phyloP scores from a whole-genome alignment of 2,113 vertebrate genomes.

The Maccullochella peelii region DNA sequence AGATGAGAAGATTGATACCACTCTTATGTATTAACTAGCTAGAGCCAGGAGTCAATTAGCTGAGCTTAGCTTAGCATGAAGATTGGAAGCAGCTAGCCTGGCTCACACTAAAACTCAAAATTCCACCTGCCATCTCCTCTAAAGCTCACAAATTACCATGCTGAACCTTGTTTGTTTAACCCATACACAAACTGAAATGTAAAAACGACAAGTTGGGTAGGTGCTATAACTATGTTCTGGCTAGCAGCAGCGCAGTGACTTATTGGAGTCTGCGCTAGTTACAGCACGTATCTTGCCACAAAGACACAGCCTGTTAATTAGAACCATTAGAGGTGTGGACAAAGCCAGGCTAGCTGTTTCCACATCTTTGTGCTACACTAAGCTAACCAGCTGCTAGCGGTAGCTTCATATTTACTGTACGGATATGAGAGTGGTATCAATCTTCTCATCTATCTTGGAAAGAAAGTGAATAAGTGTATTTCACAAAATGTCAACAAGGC shows the following conservation, averaged over 20 bases:
- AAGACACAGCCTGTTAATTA: neutral
- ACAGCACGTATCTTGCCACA: too few relatives aligned
- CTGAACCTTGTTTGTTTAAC: neutral
- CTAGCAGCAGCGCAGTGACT: neutral
- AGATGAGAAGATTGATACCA: neutral
- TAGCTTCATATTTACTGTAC: neutral
- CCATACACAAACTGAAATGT: neutral
- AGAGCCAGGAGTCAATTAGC: neutral
- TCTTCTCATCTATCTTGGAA: neutral
- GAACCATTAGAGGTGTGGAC: neutral
- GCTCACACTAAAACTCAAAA: neutral
- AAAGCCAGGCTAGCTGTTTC: neutral
- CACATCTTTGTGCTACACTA: neutral
- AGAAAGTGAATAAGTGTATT: neutral
- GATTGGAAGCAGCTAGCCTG: neutral
- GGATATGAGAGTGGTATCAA: neutral
- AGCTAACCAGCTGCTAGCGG: neutral
- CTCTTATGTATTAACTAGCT: neutral
- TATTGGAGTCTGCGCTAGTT: neutral
- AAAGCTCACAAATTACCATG: neutral
- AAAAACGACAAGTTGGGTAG: neutral
- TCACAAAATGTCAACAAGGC: conserved; percentile 1
- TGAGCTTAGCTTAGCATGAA: neutral
- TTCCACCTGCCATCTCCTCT: neutral
- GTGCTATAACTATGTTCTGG: neutral